Conservation (phyloP, 2,797 vertebrate species). For the Myripristis jacobus region DNA sequence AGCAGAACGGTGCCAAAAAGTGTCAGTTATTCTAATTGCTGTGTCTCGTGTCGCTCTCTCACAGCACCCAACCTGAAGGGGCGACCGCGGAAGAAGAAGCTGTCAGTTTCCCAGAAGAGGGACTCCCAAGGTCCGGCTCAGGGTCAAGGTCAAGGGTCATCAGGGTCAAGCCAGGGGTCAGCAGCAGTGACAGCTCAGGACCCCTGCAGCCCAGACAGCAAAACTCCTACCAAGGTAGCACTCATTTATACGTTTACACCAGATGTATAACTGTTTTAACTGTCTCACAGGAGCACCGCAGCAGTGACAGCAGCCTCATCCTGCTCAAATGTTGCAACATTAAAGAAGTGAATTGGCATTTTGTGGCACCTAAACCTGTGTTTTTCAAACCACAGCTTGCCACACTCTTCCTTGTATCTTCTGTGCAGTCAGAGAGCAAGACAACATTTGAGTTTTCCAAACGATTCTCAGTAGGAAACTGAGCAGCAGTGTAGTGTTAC, state of each 20-base stretch:
- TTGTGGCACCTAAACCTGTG: conserved; percentile 1
- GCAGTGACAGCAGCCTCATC: not conserved
- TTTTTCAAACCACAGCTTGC: conserved; percentile 24
- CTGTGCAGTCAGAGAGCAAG: conserved; percentile 24
- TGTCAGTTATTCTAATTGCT: not conserved
- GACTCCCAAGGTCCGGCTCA: conserved; percentile 88
- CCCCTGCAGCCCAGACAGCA: conserved; percentile 89
- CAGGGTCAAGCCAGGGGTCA: conserved; percentile 73
- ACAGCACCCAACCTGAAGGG: conserved; percentile 98
- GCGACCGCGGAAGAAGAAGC: conserved; percentile 97
- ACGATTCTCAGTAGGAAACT: conserved; percentile 9
- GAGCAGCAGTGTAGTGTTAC: conserved; percentile 9
- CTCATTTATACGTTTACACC: conserved; percentile 7
- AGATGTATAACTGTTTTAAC: not conserved
- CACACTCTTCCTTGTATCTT: conserved; percentile 12
- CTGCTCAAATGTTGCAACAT: too few species aligned
- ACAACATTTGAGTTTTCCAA: conserved; percentile 7
- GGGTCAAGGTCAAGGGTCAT: conserved; percentile 68
- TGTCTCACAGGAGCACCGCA: conserved; percentile 8
- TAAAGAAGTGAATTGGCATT: too few species aligned
- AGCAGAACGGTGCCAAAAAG: not conserved
- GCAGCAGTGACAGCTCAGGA: conserved; percentile 80
- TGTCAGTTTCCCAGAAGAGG: conserved; percentile 90
- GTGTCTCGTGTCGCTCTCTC: conserved; percentile 4
- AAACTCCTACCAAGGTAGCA: conserved; percentile 90